phyloP scores from a whole-genome alignment of 2,113 vertebrate genomes.

The Cettia cetti region DNA sequence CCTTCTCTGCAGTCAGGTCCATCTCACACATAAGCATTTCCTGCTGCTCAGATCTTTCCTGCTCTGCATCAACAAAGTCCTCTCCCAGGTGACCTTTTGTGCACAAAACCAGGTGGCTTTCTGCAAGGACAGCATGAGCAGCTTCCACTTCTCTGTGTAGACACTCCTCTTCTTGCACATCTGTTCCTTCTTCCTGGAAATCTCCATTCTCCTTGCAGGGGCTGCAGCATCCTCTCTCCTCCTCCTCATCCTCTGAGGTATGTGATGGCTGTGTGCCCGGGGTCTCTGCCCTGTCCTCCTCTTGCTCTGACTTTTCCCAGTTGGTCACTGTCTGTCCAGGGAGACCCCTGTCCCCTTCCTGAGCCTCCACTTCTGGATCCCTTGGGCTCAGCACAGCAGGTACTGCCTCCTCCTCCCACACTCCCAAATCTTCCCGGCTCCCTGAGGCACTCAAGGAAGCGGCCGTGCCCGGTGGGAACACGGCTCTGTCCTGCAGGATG shows the following conservation, averaged over 20 bases:
- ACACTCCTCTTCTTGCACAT: not conserved
- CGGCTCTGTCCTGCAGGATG: rapidly evolving
- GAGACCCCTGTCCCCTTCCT: not conserved
- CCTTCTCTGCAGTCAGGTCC: not conserved
- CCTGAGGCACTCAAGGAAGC: rapidly evolving
- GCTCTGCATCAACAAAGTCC: not conserved
- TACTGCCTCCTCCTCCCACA: not conserved
- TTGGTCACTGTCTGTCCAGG: rapidly evolving
- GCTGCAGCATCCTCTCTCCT: not conserved
- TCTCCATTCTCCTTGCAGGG: not conserved
- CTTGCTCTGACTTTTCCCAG: not conserved
- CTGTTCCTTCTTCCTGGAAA: not conserved
- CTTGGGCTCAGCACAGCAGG: not conserved
- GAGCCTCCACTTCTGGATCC: not conserved
- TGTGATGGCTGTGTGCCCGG: not conserved
- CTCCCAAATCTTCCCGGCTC: not conserved
- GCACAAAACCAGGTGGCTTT: not conserved
- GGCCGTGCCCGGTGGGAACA: rapidly evolving
- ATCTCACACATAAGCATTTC: rapidly evolving
- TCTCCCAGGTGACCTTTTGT: not conserved
- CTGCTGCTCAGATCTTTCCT: not conserved
- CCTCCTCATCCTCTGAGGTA: not conserved
- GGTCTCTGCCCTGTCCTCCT: not conserved
- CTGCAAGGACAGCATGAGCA: rapidly evolving
- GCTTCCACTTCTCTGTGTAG: not conserved